Evolutionary conservation across 2,888 invertebrate species (phyloP).

Genomic region (Rapana venosa): DNA sequence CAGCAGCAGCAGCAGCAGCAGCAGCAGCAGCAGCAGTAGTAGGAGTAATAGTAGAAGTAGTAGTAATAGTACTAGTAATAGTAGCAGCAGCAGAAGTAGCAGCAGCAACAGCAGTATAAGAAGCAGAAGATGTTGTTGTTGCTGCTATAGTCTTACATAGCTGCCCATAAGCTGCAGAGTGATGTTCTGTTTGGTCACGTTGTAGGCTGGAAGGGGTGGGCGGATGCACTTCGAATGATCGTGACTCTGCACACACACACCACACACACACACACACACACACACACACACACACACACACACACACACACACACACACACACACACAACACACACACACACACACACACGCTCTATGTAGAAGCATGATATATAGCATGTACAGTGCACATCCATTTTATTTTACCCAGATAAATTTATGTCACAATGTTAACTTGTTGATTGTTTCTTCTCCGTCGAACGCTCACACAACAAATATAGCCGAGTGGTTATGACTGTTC

Average conservation of each 20-base stretch:
- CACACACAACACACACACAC: background rate
- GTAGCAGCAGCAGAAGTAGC: background rate
- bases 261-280: slow-evolving; percentile 8
- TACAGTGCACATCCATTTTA: no score
- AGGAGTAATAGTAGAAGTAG: background rate
- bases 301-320: slow-evolving; percentile 9
- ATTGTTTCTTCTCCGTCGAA: no score
- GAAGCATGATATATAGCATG: no score
- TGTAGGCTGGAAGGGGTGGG: slow-evolving; percentile 70
- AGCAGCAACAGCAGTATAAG: background rate
- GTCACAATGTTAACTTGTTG: no score
- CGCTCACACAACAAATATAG: no score
- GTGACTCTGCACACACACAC: slow-evolving; percentile 62
- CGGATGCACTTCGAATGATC: slow-evolving; percentile 75
- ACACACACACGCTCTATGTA: background rate
- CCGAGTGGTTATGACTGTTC: no score
- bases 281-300: slow-evolving; percentile 27
- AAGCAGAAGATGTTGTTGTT: background rate
- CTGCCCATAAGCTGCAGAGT: slow-evolving; percentile 68
- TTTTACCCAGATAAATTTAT: no score
- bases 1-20: no score
- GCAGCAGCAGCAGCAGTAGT: no score
- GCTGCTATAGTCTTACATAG: slow-evolving; percentile 62
- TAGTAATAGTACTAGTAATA: background rate
- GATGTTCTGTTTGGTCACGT: slow-evolving; percentile 69